A percentile compares a stretch with the other conserved stretches of the same genome.
phyloP scores from a whole-genome alignment of 2,113 vertebrate genomes.

The Peucedramus taeniatus region DNA sequence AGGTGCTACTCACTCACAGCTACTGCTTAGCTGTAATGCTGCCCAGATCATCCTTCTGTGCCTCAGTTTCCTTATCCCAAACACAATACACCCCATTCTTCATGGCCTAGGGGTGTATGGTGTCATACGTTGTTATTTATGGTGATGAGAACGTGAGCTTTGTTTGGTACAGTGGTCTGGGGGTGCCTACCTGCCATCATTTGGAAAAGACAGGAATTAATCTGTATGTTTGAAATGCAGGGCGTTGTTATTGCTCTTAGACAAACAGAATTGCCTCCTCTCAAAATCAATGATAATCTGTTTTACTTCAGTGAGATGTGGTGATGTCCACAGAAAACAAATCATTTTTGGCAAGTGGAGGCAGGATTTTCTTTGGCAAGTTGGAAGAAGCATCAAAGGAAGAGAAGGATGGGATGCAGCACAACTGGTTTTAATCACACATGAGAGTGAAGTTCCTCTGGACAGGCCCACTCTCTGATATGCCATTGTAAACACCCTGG shows the following conservation, averaged over 20 bases:
- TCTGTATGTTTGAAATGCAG: not conserved
- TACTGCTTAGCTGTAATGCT: not conserved
- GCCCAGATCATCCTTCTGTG: not conserved
- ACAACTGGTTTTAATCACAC: slow-evolving; percentile 71
- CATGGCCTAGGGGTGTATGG: not conserved
- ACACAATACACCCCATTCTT: not conserved
- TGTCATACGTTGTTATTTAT: not conserved
- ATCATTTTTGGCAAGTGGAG: slow-evolving; percentile 8
- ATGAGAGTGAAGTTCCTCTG: slow-evolving; percentile 44
- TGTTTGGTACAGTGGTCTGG: not conserved
- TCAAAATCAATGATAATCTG: slow-evolving; percentile 23
- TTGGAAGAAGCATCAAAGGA: slow-evolving; percentile 64
- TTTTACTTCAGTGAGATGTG: slow-evolving; percentile 2
- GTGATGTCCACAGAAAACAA: slow-evolving; percentile 20
- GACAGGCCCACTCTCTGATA: slow-evolving; percentile 17
- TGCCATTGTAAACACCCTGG: not conserved
- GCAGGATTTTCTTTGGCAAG: slow-evolving; percentile 57
- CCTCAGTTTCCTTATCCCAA: not conserved
- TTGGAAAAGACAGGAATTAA: not conserved
- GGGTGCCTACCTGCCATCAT: not conserved
- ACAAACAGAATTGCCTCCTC: slow-evolving; percentile 17
- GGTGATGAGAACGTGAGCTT: not conserved
- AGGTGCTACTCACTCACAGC: not conserved
- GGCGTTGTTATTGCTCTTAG: not conserved
- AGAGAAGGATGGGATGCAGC: slow-evolving; percentile 57